Base-by-base conservation (phyloP, 2,113 vertebrate species). In the Thinocorus orbignyianus region DNA sequence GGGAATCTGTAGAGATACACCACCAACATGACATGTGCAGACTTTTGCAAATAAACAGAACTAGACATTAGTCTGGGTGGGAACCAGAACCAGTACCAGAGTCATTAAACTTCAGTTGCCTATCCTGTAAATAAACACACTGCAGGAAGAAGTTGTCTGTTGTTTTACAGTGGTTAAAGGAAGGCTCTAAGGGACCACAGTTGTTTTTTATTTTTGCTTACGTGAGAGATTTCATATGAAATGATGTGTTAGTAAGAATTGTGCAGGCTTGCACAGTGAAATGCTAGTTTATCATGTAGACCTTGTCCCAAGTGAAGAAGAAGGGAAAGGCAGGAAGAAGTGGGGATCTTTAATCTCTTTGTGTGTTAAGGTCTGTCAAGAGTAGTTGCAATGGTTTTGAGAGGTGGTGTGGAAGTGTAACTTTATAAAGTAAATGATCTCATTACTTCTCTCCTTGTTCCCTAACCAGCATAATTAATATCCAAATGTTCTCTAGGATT, bases 401-500 rank as follows among this genome's bases (percentile, higher is more conserved):
- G 66, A 95, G 55, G 57, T 89, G 35, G 33, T 82, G 30, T 89
- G 61, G 31, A 92, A 71, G 22, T 58, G 44, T 49, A 70, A 83
- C 71, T 86, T 92, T 66, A 55, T 91, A 62, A 79, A 91, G 54
- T 28, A 90, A 88, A 90, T 86, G 39, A 78, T 88, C 54, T 96
- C 74, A 77, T 93, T 94, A 77, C n/a, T 85, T 85, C 58, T 95
- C 6, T 81, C 23, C 46, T 35, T 83, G 39, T 88, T 96, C 62
- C 39, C 15, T 92, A 96, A 90, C 70, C 66, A 70, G 30, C 25
- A 58, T 88, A 88, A 95, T 97, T 96, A 91, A 93, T 96, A 95
- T 57, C 77, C 52, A 68, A 46, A 93, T 92, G 60, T 95, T 97
- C 76, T 58, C 60, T 73, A 74, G 44, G 57, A 90, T 90, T 80